A percentile compares a stretch with the other conserved stretches of the same genome.
These are phyloP conservation scores for Synchiropus splendidus DNA, from an alignment of 2,113 vertebrate species.

Conservation along the genomic window DNA sequence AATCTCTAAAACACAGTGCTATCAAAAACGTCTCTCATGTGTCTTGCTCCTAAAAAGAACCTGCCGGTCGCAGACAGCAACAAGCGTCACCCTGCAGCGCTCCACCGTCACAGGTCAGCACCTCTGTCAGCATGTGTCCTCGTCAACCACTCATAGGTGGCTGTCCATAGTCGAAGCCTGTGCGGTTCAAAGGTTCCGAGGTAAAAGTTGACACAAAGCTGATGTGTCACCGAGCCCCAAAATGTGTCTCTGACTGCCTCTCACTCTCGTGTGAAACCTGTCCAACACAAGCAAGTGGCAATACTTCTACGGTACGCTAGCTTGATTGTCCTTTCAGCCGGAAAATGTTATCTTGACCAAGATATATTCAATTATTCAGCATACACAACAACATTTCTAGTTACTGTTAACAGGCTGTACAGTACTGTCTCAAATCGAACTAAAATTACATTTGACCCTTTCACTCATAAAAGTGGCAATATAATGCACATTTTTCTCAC, in stretches of 20 bases:
- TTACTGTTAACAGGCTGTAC: too few species aligned
- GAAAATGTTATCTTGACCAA: too few species aligned
- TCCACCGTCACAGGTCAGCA: conserved; percentile 40
- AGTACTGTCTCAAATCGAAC: not conserved
- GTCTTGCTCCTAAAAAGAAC: conserved; percentile 4
- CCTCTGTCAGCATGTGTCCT: conserved; percentile 31
- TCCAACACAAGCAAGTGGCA: conserved; percentile 6
- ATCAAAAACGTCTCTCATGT: not conserved
- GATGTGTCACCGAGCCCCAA: conserved; percentile 39
- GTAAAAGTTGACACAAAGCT: conserved; percentile 29
- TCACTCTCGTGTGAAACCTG: conserved; percentile 3
- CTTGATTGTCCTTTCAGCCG: too few species aligned
- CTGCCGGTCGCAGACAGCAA: conserved; percentile 9
- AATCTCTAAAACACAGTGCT: not conserved
- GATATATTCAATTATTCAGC: not conserved
- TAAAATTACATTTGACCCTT: not conserved
- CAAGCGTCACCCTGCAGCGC: conserved; percentile 6
- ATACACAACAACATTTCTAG: not conserved
- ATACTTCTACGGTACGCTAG: not conserved
- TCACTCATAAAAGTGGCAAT: not conserved
- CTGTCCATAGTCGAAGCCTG: conserved; percentile 22
- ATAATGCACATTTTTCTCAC: conserved; percentile 1
- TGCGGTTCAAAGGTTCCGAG: conserved; percentile 45
- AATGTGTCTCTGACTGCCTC: conserved; percentile 28
- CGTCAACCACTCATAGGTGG: conserved; percentile 34